Conservation (phyloP, 2,113 vertebrate genomes). For the Periophthalmus modestus region DNA sequence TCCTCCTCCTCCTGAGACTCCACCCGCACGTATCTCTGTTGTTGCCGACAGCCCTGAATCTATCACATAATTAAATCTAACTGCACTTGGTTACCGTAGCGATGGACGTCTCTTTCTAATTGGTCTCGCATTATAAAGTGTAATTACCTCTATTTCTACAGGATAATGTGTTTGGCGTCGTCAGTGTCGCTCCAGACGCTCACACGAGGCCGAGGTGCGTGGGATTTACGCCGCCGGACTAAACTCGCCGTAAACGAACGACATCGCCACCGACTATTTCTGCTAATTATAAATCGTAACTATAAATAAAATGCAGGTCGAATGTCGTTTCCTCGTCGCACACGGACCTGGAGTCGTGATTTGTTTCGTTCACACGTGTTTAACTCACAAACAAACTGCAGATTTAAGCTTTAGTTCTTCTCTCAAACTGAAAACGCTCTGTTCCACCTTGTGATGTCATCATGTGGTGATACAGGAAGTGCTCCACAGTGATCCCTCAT, state of each 20-base stretch:
- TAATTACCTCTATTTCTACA: conserved; percentile 47
- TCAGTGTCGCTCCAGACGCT: conserved; percentile 18
- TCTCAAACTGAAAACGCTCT: no score
- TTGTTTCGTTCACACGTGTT: no score
- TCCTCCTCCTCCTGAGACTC: background rate
- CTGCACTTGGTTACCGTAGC: conserved; percentile 36
- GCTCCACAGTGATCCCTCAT: no score
- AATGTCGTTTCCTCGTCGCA: no score
- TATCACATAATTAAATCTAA: conserved; percentile 63
- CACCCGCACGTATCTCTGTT: background rate
- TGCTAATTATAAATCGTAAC: background rate
- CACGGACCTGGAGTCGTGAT: no score
- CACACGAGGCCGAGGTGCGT: conserved; percentile 1
- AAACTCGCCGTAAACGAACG: background rate
- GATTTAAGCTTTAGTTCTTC: no score
- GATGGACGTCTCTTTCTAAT: conserved; percentile 55
- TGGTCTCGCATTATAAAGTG: conserved; percentile 54
- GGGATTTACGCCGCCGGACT: background rate
- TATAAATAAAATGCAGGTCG: no score
- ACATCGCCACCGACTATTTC: no score
- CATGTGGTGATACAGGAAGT: no score
- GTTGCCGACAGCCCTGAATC: background rate
- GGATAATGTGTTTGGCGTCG: conserved; percentile 42
- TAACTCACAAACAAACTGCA: no score
- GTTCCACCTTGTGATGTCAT: no score